These are phyloP conservation scores for Epistrophella euchroma DNA, from an alignment of 2,888 invertebrate species.

Conservation along the genomic window DNA sequence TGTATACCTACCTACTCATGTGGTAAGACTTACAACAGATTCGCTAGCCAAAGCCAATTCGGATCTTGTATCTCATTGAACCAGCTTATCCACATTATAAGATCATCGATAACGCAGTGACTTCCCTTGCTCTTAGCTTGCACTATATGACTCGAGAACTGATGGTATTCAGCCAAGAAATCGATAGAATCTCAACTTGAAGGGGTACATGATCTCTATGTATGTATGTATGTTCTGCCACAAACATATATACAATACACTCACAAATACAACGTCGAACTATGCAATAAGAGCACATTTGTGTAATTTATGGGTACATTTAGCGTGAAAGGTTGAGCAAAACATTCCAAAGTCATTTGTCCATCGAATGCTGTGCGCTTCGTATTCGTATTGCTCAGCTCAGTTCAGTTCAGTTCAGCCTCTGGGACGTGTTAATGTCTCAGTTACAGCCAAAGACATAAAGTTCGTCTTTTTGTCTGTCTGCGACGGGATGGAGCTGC, in stretches of 20 bases:
- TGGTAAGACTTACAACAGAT: conserved; percentile 27
- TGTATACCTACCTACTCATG: conserved; percentile 28
- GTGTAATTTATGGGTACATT: conserved; percentile 71
- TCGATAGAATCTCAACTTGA: conserved; percentile 26
- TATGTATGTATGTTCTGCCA: not conserved
- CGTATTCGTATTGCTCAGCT: conserved; percentile 43
- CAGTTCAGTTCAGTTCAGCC: not conserved
- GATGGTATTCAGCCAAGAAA: conserved; percentile 41
- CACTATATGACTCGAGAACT: not conserved
- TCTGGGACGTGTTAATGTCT: conserved; percentile 58
- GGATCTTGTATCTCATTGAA: conserved; percentile 54
- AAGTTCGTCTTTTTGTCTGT: conserved; percentile 38
- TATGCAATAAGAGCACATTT: conserved; percentile 36
- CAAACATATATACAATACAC: not conserved
- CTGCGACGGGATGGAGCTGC: not conserved
- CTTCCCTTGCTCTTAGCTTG: not conserved
- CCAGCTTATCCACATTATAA: conserved; percentile 70
- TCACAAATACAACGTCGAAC: not conserved
- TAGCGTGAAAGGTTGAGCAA: conserved; percentile 76
- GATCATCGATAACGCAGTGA: conserved; percentile 56
- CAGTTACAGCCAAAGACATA: conserved; percentile 40
- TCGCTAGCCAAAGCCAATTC: conserved; percentile 26
- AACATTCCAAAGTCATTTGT: conserved; percentile 75
- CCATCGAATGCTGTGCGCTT: conserved; percentile 64
- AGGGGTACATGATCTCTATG: conserved; percentile 9